phyloP scores from a whole-genome alignment of 1,140 invertebrate species.

The Bombus confusus region DNA sequence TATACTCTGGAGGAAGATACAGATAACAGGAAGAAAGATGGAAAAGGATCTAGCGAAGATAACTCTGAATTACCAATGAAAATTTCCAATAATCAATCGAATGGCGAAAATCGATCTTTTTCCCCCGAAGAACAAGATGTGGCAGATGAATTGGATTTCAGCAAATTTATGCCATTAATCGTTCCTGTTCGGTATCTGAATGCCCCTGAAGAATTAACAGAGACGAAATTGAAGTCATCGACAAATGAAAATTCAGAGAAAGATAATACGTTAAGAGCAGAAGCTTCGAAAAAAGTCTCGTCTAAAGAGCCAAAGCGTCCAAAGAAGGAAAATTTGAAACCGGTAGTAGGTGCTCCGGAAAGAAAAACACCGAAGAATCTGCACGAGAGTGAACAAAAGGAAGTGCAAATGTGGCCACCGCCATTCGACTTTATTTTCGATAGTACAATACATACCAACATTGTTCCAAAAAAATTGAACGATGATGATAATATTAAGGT shows the following conservation, averaged over 20 bases:
- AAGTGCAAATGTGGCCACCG: constrained; percentile 70
- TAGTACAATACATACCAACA: constrained; percentile 55
- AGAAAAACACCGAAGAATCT: constrained; percentile 54
- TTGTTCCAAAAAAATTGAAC: background rate
- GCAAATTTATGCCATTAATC: constrained; percentile 68
- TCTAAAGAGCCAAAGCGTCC: constrained; percentile 23
- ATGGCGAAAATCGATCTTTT: background rate
- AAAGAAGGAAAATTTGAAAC: constrained; percentile 37
- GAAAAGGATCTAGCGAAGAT: background rate
- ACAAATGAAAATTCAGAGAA: background rate
- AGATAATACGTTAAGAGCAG: background rate
- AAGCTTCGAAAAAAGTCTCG: background rate
- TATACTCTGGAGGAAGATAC: constrained; percentile 58
- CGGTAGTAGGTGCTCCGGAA: constrained; percentile 41
- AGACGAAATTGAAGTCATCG: background rate
- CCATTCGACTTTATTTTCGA: constrained; percentile 75
- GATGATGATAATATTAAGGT: background rate
- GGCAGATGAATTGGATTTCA: constrained; percentile 65
- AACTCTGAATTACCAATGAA: background rate
- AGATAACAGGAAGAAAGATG: background rate
- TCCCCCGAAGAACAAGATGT: background rate
- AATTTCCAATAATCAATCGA: background rate
- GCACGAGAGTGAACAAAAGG: constrained; percentile 70
- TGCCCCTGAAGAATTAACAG: constrained; percentile 54
- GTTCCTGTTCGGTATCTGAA: constrained; percentile 70